These are phyloP conservation scores for Parauchenoglanis ngamensis DNA, from an alignment of 2,797 vertebrate genomes.

Conservation along the genomic window DNA sequence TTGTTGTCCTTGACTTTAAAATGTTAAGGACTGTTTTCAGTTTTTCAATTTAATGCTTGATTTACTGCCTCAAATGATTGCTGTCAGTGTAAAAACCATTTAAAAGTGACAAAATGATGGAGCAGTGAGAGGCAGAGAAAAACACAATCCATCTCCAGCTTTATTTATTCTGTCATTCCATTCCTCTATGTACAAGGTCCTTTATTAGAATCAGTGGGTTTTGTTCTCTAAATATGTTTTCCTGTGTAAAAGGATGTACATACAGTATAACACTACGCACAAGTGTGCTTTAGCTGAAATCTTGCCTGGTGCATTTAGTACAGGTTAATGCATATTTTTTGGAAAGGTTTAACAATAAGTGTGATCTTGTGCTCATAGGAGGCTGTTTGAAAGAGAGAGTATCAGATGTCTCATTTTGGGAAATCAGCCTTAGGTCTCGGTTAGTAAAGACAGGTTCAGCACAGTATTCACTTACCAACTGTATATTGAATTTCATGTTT, in stretches of 20 bases:
- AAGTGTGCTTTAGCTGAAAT: not conserved
- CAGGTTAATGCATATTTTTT: not conserved
- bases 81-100: conserved; percentile 8
- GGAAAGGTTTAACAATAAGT: not conserved
- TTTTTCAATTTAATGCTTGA: conserved; percentile 16
- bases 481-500: conserved; percentile 7
- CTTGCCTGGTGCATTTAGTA: not conserved
- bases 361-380: not conserved
- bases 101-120: not conserved
- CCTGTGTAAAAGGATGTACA: not conserved
- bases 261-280: not conserved
- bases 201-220: not conserved
- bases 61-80: not conserved
- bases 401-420: conserved; percentile 6
- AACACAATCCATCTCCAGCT: not conserved
- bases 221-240: not conserved
- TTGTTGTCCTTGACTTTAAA: not conserved
- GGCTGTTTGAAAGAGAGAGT: conserved; percentile 1
- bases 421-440: not conserved
- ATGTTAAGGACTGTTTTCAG: not conserved
- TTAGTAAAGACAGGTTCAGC: conserved; percentile 17
- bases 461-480: conserved; percentile 7
- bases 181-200: not conserved
- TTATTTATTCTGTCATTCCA: not conserved
- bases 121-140: not conserved